Conservation (phyloP, 2,113 vertebrate genomes). For the Heliornis fulica region DNA sequence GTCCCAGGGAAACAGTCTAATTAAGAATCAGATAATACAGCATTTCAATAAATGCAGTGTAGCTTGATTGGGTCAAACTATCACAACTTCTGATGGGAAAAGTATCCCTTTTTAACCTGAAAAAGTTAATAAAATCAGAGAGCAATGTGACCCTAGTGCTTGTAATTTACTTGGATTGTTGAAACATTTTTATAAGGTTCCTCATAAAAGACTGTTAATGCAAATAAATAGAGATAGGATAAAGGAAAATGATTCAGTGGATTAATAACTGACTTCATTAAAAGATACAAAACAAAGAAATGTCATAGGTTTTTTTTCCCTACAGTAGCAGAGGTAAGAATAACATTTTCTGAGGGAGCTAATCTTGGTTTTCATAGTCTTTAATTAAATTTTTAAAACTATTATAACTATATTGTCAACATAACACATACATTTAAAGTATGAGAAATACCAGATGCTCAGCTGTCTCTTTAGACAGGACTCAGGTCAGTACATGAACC, state of each 20-base stretch:
- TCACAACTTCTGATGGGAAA: not conserved
- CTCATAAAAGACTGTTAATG: not conserved
- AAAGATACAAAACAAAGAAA: not conserved
- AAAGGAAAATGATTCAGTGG: not conserved
- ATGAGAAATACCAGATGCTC: not conserved
- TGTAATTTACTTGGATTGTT: not conserved
- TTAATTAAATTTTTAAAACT: not conserved
- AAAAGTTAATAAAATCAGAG: not conserved
- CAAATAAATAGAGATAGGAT: not conserved
- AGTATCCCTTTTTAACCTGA: not conserved
- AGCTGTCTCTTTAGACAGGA: not conserved
- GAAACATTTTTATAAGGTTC: not conserved
- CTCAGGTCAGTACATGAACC: not conserved
- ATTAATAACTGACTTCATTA: not conserved
- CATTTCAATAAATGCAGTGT: not conserved
- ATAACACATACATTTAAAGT: not conserved
- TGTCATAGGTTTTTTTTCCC: not conserved
- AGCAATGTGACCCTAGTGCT: not conserved
- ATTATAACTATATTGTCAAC: not conserved
- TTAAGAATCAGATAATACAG: slow-evolving; percentile 27
- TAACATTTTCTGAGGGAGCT: not conserved
- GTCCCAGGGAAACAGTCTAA: slow-evolving; percentile 40
- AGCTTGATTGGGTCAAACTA: not conserved
- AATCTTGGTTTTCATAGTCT: not conserved
- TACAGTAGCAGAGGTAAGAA: not conserved